Evolutionary conservation across 2,113 vertebrate genomes (phyloP), one percentile per base, ranked within the genome.

Genomic region (Pyxicephalus adspersus): DNA sequence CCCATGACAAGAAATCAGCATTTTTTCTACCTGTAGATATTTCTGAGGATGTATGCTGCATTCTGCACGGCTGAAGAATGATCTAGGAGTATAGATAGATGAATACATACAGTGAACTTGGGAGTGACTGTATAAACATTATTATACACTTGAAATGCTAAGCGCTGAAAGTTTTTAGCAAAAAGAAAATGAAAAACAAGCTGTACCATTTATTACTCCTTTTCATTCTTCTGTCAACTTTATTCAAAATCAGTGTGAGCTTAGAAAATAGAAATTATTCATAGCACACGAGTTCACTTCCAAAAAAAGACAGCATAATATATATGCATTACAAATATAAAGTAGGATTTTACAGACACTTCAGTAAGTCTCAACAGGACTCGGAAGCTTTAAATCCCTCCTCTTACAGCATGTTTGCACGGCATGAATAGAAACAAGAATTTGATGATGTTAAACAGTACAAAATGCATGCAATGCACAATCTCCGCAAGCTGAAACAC

Each of bases 271-370:
- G 34, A 22, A 67, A 45, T 45, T 67, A 51, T 23, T 51, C 38
- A 68, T 25, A 50, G 34, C 6, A 51, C 38, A 50, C 22, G 34
- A 3, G 15, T 25, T 68, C 11, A 17, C 19, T 38, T 68, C 50
- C 50, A n/a, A 50, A 20, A 68, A 68, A 68, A 68, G 28, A 2
- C 6, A 51, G 38, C 64, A 68, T 50, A 45, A 67, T 67, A 45
- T 45, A 45, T 45, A 19, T 23, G 34, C 34, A 6, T 66, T 13
- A 45, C n/a, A 67, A 45, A 67, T 23, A 67, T 45, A 65, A n/a
- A 67, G 34, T 15, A 67, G 20, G 45, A 67, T 67, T 22, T 31
- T 16, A 68, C 3, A 68, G 31, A 23, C 38, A 68, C 38, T 67
- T 67, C 34, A 67, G 34, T 51, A 31, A 20, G 38, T 13, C 18